Evolutionary conservation across 2,797 vertebrate species (phyloP).

Genomic region (Hydrocynus forskahlii): DNA sequence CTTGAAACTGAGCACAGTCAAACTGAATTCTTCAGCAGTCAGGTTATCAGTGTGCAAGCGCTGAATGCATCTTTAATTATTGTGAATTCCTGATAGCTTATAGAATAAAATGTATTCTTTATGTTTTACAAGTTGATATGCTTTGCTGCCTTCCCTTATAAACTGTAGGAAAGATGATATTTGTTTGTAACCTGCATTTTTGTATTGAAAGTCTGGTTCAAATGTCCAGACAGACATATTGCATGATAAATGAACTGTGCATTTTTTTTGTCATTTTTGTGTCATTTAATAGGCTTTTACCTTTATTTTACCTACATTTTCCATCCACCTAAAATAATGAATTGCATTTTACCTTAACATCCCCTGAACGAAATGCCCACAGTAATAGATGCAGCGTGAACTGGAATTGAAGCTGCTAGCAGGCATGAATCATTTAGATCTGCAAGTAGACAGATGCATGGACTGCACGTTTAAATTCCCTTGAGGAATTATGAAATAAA

Average conservation of each 20-base stretch:
- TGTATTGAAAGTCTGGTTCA: not conserved
- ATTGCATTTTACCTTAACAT: constrained; percentile 1
- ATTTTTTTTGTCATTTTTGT: not conserved
- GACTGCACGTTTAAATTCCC: not conserved
- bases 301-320: not conserved
- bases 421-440: not conserved
- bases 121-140: not conserved
- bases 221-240: not conserved
- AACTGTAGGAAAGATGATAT: not conserved
- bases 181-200: not conserved
- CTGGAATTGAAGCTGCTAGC: constrained; percentile 5
- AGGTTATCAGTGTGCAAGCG: not conserved
- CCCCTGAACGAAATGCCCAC: constrained; percentile 11
- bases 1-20: not conserved
- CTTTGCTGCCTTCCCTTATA: not conserved
- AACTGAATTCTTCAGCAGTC: not conserved
- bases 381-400: not conserved
- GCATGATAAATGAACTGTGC: not conserved
- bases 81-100: not conserved
- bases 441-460: not conserved
- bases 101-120: not conserved
- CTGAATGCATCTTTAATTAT: not conserved
- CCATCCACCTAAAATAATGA: constrained; percentile 1
- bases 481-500: constrained; percentile 5
- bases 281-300: not conserved